Conservation (phyloP, 2,888 invertebrate genomes). For the Boloria euphrosyne region DNA sequence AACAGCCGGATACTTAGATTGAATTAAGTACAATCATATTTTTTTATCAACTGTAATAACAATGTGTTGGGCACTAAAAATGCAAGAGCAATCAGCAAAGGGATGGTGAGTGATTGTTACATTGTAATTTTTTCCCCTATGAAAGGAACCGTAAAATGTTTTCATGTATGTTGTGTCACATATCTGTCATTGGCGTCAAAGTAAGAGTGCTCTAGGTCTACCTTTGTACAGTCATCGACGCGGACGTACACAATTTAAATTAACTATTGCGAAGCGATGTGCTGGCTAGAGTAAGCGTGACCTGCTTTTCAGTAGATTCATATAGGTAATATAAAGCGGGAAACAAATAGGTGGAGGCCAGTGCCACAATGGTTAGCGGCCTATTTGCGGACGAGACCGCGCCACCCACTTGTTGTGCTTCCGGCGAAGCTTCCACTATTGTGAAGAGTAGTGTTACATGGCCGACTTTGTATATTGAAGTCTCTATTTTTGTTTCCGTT, state of each 20-base stretch:
- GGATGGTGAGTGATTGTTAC: too few species aligned
- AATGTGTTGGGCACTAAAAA: too few species aligned
- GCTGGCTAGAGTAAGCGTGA: slow-evolving; percentile 24
- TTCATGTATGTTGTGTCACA: background rate
- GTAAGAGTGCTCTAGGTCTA: slow-evolving; percentile 12
- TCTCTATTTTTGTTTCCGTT: slow-evolving; percentile 16
- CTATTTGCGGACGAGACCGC: slow-evolving; percentile 70
- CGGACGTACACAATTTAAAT: slow-evolving; percentile 1
- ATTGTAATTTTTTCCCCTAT: too few species aligned
- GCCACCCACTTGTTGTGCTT: slow-evolving; percentile 74
- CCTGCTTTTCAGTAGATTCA: slow-evolving; percentile 35
- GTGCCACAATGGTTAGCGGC: slow-evolving; percentile 62
- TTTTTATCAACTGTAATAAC: too few species aligned
- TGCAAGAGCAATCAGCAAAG: too few species aligned
- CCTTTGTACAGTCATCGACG: slow-evolving; percentile 10
- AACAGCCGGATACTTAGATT: too few species aligned
- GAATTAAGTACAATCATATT: too few species aligned
- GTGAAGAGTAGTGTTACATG: slow-evolving; percentile 56
- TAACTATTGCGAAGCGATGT: slow-evolving; percentile 2
- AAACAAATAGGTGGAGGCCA: slow-evolving; percentile 52
- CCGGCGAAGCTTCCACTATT: slow-evolving; percentile 57
- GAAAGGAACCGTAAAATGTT: background rate
- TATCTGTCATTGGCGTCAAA: background rate
- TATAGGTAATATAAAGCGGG: slow-evolving; percentile 56
- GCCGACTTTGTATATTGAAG: slow-evolving; percentile 64